phyloP scores from a whole-genome alignment of 1,140 invertebrate species.

The Condylostylus longicornis region DNA sequence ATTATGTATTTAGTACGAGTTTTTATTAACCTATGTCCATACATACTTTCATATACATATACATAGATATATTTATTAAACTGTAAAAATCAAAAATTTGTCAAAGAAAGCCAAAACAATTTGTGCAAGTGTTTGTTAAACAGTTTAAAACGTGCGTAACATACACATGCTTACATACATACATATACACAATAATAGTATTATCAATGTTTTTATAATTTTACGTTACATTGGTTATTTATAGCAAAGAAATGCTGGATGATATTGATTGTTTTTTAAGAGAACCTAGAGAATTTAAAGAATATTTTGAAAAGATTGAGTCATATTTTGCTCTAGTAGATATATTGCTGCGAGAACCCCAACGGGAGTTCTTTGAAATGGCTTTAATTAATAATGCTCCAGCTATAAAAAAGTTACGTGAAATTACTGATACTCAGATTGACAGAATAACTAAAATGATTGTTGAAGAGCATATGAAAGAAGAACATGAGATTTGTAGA shows the following conservation, averaged over 20 bases:
- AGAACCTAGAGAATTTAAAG: constrained; percentile 37
- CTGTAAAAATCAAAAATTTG: no score
- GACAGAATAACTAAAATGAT: constrained; percentile 36
- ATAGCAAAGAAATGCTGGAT: constrained; percentile 19
- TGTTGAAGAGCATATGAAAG: constrained; percentile 33
- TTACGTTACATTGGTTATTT: no score
- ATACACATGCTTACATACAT: no score
- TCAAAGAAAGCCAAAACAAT: no score
- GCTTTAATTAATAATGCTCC: constrained; percentile 36
- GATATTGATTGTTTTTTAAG: constrained; percentile 24
- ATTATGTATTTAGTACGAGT: no score
- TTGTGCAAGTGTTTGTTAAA: no score
- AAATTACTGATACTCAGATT: constrained; percentile 31
- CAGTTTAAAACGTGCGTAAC: no score
- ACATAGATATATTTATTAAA: no score
- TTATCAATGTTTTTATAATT: no score
- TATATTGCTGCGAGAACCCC: constrained; percentile 40
- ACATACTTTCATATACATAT: no score
- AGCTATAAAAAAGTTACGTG: constrained; percentile 33
- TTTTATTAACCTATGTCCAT: no score
- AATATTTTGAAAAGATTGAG: constrained; percentile 40
- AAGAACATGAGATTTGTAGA: constrained; percentile 45
- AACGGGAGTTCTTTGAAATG: constrained; percentile 46
- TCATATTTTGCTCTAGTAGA: constrained; percentile 42
- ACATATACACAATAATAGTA: no score